phyloP scores from a whole-genome alignment of 2,113 vertebrate species.

The Pseudorectes ferrugineus region DNA sequence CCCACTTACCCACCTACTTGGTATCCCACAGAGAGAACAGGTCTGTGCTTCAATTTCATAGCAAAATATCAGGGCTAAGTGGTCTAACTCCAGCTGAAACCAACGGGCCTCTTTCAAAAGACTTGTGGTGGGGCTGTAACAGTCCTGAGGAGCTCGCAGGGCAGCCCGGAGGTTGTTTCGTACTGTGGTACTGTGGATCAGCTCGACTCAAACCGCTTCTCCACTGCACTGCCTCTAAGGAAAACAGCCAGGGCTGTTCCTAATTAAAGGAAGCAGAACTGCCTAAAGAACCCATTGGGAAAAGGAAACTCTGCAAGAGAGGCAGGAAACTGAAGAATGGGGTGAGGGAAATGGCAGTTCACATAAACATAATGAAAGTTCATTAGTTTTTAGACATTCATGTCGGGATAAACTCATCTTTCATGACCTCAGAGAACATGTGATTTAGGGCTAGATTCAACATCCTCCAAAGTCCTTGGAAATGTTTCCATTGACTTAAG shows the following conservation, averaged over 20 bases:
- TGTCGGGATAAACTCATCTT: neutral
- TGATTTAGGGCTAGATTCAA: neutral
- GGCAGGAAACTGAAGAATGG: conserved; percentile 43
- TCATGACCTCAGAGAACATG: neutral
- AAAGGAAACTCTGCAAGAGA: conserved; percentile 32
- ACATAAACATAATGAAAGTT: neutral
- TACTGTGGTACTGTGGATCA: neutral
- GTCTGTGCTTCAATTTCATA: neutral
- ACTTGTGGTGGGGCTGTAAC: neutral
- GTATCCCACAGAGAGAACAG: neutral
- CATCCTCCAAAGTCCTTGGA: neutral
- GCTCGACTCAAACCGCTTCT: neutral
- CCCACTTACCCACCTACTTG: neutral
- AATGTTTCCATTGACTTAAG: neutral
- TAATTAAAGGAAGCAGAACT: conserved; percentile 38
- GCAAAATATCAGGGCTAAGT: neutral
- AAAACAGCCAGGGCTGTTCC: conserved; percentile 28
- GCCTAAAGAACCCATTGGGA: conserved; percentile 16
- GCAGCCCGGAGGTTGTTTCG: neutral
- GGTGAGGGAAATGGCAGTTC: conserved; percentile 6
- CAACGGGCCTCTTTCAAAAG: neutral
- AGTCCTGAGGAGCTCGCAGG: neutral
- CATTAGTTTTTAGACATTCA: neutral
- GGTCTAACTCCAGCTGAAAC: neutral
- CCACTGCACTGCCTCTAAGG: neutral